Evolutionary conservation across 2,113 vertebrate genomes (phyloP).

Genomic region (Mystacornis crossleyi): DNA sequence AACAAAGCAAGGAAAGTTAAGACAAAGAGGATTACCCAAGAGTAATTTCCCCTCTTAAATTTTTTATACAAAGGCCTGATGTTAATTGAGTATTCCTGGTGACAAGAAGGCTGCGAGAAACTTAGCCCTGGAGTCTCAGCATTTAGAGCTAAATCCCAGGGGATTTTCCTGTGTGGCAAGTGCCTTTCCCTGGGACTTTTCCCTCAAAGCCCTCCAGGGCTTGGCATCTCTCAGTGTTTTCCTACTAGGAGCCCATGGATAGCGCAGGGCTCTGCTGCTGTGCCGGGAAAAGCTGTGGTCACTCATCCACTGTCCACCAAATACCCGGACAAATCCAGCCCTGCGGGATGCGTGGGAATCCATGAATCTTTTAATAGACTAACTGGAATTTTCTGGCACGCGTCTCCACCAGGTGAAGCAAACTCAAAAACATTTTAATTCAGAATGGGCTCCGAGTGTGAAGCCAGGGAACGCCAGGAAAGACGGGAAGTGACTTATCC

Average conservation of each 20-base stretch:
- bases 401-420: neutral
- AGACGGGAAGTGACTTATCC: constrained; percentile 56
- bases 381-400: neutral
- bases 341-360: neutral
- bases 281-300: neutral
- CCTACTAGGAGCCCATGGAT: neutral
- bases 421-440: neutral
- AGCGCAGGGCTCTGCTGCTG: neutral
- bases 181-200: neutral
- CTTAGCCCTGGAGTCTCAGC: neutral
- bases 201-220: neutral
- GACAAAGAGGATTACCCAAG: constrained; percentile 59
- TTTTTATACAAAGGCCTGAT: constrained; percentile 45
- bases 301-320: neutral
- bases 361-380: neutral
- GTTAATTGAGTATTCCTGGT: constrained; percentile 20
- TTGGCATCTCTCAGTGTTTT: neutral
- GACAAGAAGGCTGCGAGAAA: constrained; percentile 22
- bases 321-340: neutral
- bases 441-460: neutral
- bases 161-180: neutral
- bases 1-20: constrained; percentile 66
- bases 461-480: constrained; percentile 1
- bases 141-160: neutral
- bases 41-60: constrained; percentile 42